Percentiles rank a stretch among this genome's conserved stretches.
Conservation (phyloP, 1,140 invertebrate genomes). For the Apocrypta bakeri region DNA sequence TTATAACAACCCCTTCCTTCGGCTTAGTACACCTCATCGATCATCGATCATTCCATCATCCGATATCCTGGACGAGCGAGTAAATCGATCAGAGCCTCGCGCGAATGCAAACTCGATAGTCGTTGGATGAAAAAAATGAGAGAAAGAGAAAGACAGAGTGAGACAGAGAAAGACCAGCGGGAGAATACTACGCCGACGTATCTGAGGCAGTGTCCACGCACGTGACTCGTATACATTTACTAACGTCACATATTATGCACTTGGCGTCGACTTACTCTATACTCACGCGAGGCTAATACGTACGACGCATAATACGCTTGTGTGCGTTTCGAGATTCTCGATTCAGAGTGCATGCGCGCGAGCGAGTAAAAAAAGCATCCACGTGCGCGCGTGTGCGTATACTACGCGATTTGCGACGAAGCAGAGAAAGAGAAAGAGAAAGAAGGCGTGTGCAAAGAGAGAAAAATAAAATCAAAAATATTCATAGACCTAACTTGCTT, state of each 20-base stretch:
- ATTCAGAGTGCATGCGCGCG: background rate
- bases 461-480: constrained; percentile 22
- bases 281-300: background rate
- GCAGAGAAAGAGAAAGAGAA: constrained; percentile 2
- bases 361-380: background rate
- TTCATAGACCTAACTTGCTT: background rate
- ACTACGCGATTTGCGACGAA: background rate
- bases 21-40: background rate
- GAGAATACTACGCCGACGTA: constrained; percentile 63
- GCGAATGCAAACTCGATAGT: background rate
- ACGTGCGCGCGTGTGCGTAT: background rate
- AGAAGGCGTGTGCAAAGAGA: constrained; percentile 22
- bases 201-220: constrained; percentile 53
- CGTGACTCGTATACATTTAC: constrained; percentile 71
- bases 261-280: constrained; percentile 33
- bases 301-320: background rate
- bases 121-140: background rate
- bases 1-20: background rate
- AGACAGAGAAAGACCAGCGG: background rate
- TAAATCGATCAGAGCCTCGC: constrained; percentile 4
- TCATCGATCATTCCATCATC: constrained; percentile 19
- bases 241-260: constrained; percentile 61
- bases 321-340: background rate
- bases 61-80: background rate
- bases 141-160: background rate